Evolutionary conservation across 2,113 vertebrate genomes (phyloP), one percentile per base, ranked within the genome.

Genomic region (Chamaea fasciata): DNA sequence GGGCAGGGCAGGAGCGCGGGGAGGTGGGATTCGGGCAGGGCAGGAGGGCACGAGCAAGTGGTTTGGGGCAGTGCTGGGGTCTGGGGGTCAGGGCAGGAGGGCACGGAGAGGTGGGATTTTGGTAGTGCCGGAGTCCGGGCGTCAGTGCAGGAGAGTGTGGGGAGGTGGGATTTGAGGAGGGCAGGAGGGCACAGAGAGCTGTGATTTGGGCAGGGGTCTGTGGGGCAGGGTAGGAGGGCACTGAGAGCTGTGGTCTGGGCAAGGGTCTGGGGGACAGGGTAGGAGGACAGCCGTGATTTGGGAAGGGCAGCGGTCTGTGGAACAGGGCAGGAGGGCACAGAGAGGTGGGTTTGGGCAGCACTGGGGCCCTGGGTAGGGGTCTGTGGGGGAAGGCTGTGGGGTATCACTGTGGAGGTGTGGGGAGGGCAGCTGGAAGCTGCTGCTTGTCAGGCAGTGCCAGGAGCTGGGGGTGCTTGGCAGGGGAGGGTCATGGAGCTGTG

Each of bases 331-430:
- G 35, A 37, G 26, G 6, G 16, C 4, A 31, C 11, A 26, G 15
- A 49, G 47, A 49, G 13, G 20, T 47, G 46, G 12, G 2, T 31
- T 31, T 33, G 41, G 22, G 28, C 28, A 74, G 23, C 19, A 11
- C 41, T n/a, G 42, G 23, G 15, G 15, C 7, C 4, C 4, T 28
- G 84, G 15, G 11, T 12, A 6, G 10, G 15, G 3, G 5, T 12
- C 26, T 47, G 4, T 20, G 16, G 13, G 18, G n/a, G 8, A 13
- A 23, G 26, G 13, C 33, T 24, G 26, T 26, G 57, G 31, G 22
- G 6, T 19, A 4, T 8, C 20, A 1, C 5, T 20, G 28, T 26
- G 35, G 31, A n/a, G 53, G 11, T 10, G 3, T 49, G n/a, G 7
- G 7, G 20, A 55, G 13, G 16, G 21, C 44, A n/a, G 17, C 41